These are phyloP conservation scores for Ricordea florida DNA, from an alignment of 92 coral and sea anemone genomes.

Conservation along the genomic window DNA sequence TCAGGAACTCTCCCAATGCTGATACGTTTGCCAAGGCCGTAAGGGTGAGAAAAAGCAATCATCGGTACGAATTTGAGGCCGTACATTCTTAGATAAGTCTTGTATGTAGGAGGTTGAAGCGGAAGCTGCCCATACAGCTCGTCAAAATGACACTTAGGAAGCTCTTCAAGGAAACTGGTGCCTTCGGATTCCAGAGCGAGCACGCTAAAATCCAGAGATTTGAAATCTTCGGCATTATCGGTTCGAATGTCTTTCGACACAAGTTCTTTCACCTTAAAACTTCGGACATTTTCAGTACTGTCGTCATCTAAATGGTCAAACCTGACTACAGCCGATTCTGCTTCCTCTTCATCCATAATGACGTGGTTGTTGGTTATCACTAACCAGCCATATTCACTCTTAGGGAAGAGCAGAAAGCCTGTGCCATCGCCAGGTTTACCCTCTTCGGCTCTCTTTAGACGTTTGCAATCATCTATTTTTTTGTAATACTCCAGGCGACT, in stretches of 20 bases:
- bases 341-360: neutral
- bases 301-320: neutral
- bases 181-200: neutral
- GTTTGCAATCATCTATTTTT: neutral
- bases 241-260: neutral
- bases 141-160: neutral
- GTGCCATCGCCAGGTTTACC: neutral
- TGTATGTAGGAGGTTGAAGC: neutral
- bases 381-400: neutral
- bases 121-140: neutral
- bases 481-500: neutral
- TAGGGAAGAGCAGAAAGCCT: neutral
- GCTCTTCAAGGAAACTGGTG: neutral
- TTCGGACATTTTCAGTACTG: neutral
- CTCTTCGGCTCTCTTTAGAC: neutral
- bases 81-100: too few species aligned
- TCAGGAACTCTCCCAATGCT: neutral
- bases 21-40: neutral
- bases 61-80: neutral
- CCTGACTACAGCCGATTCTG: neutral
- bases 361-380: constrained; percentile 4
- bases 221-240: neutral
- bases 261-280: neutral
- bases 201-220: neutral
- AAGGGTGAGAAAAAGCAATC: neutral